Conservation (phyloP, 2,113 vertebrate genomes). For the Aspidoscelis tigris region DNA sequence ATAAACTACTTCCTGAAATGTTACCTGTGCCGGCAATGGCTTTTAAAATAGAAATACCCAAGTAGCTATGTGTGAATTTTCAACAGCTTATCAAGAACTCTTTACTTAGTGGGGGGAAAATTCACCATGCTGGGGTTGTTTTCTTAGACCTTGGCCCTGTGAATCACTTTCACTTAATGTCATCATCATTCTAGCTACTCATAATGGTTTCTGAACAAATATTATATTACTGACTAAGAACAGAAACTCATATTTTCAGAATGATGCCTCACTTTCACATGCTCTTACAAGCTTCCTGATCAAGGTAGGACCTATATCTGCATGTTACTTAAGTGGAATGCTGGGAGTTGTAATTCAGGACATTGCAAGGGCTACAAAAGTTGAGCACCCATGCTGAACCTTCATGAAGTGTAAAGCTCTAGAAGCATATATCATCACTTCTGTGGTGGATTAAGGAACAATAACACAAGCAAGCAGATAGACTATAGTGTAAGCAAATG, state of each 20-base stretch:
- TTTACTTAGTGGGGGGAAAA: not conserved
- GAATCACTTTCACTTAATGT: conserved; percentile 46
- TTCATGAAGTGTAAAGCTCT: conserved; percentile 22
- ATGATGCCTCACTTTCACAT: conserved; percentile 1
- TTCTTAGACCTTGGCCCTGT: not conserved
- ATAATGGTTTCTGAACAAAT: conserved; percentile 50
- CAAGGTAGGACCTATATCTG: conserved; percentile 20
- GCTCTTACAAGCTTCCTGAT: conserved; percentile 40
- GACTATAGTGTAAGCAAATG: not conserved
- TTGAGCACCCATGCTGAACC: not conserved
- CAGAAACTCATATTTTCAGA: conserved; percentile 28
- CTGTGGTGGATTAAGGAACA: conserved; percentile 23
- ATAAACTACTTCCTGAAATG: conserved; percentile 42
- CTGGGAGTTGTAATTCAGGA: too few species aligned
- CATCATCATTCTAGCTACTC: conserved; percentile 46
- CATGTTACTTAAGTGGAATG: conserved; percentile 6
- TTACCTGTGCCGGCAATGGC: conserved; percentile 33
- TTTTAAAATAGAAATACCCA: conserved; percentile 11
- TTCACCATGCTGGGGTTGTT: conserved; percentile 2
- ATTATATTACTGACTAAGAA: conserved; percentile 55
- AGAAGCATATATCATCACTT: conserved; percentile 19
- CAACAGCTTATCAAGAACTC: conserved; percentile 25
- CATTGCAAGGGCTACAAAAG: too few species aligned
- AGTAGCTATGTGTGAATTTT: not conserved
- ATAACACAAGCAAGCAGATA: conserved; percentile 16